These are phyloP conservation scores for Neolamprologus cancellatus DNA, from an alignment of 2,113 vertebrate species.

Conservation along the genomic window DNA sequence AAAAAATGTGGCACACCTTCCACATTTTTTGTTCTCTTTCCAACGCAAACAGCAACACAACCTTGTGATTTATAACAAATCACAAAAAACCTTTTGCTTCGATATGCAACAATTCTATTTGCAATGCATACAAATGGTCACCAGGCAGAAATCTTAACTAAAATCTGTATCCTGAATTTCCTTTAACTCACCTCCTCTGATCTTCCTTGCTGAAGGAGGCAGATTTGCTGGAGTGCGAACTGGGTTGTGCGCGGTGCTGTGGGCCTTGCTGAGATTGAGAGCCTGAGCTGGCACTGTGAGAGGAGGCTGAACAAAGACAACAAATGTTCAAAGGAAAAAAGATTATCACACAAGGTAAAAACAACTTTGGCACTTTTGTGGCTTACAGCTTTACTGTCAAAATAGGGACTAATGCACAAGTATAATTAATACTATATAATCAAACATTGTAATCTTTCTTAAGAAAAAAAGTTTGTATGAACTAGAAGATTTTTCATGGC, in stretches of 20 bases:
- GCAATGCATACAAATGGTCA: not conserved
- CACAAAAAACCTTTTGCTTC: not conserved
- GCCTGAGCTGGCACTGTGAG: not conserved
- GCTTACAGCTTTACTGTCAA: not conserved
- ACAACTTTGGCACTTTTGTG: not conserved
- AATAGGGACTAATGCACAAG: not conserved
- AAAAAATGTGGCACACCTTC: not conserved
- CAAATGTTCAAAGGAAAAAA: not conserved
- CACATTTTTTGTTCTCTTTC: not conserved
- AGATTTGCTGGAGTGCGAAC: constrained; percentile 21
- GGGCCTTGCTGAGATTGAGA: not conserved
- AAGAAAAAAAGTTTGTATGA: not conserved
- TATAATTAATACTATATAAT: not conserved
- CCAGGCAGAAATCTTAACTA: not conserved
- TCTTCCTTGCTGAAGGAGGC: constrained; percentile 67
- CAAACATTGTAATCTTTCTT: not conserved
- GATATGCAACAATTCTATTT: not conserved
- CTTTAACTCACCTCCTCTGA: constrained; percentile 73
- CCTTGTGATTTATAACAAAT: not conserved
- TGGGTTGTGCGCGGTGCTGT: not conserved
- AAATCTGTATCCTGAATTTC: not conserved
- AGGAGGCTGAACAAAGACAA: constrained; percentile 14
- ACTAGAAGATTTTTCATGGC: not conserved
- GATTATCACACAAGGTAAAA: not conserved
- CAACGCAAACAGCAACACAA: not conserved